Evolutionary conservation across 2,113 vertebrate species (phyloP).

Genomic region (Oenanthe melanoleuca): DNA sequence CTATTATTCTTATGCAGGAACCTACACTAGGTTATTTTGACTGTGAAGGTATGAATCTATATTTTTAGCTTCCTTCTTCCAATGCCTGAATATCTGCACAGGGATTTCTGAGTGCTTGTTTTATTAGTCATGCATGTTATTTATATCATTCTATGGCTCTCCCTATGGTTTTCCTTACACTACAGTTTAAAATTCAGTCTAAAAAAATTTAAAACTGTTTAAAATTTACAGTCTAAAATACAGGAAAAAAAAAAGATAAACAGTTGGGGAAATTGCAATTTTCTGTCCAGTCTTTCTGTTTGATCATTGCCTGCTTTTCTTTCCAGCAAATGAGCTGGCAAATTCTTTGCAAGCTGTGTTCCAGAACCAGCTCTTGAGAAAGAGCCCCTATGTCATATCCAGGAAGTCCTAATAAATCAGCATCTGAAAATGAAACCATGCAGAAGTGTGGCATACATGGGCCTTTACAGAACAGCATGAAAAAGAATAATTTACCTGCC

Average conservation of each 20-base stretch:
- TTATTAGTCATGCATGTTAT: not conserved
- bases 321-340: not conserved
- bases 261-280: not conserved
- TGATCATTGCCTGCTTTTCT: not conserved
- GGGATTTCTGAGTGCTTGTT: not conserved
- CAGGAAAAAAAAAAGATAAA: not conserved
- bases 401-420: constrained; percentile 7
- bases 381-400: not conserved
- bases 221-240: not conserved
- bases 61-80: not conserved
- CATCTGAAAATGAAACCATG: not conserved
- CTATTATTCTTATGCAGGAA: not conserved
- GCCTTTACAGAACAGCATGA: not conserved
- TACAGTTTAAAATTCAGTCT: not conserved
- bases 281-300: not conserved
- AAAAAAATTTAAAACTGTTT: not conserved
- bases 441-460: not conserved
- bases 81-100: not conserved
- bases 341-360: not conserved
- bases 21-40: not conserved
- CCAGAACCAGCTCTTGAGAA: not conserved
- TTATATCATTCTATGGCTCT: not conserved
- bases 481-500: not conserved
- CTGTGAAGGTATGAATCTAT: not conserved
- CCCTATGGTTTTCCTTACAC: not conserved